phyloP scores from a whole-genome alignment of 1,140 invertebrate species.

The Heliothis subflexa region DNA sequence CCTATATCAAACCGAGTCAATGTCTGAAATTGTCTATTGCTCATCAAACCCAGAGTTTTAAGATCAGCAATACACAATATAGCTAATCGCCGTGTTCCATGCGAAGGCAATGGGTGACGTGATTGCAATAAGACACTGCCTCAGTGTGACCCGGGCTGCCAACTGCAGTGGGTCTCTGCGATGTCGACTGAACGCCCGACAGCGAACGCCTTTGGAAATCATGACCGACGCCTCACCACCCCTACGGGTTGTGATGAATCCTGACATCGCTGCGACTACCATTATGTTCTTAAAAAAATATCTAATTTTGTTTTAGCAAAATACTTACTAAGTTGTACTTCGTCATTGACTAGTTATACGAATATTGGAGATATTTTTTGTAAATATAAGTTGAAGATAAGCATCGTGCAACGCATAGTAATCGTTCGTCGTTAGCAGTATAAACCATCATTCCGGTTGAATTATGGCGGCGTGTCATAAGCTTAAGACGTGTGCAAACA shows the following conservation, averaged over 20 bases:
- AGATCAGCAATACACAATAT: not conserved
- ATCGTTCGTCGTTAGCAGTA: conserved; percentile 80
- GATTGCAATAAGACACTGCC: conserved; percentile 60
- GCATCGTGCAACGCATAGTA: conserved; percentile 53
- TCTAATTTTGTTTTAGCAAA: conserved; percentile 6
- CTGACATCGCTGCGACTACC: conserved; percentile 37
- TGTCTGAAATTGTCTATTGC: not conserved
- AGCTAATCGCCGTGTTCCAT: not conserved
- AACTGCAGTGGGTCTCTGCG: conserved; percentile 47
- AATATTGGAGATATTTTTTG: not conserved
- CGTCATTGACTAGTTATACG: too few relatives aligned
- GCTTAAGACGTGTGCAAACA: conserved; percentile 86
- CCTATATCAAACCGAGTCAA: too few relatives aligned
- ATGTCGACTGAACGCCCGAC: conserved; percentile 61
- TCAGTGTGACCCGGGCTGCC: conserved; percentile 44
- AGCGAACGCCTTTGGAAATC: conserved; percentile 78
- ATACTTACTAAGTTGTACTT: too few relatives aligned
- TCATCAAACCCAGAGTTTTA: not conserved
- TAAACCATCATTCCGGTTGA: conserved; percentile 77
- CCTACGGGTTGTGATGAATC: conserved; percentile 52
- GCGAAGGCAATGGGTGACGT: conserved; percentile 53
- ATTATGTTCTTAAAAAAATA: conserved; percentile 29
- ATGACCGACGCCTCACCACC: conserved; percentile 58
- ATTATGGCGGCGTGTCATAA: conserved; percentile 82
- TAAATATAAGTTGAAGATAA: not conserved